Evolutionary conservation across 2,113 vertebrate genomes (phyloP), one percentile per base, ranked within the genome.

Genomic region (Prolemur simus): DNA sequence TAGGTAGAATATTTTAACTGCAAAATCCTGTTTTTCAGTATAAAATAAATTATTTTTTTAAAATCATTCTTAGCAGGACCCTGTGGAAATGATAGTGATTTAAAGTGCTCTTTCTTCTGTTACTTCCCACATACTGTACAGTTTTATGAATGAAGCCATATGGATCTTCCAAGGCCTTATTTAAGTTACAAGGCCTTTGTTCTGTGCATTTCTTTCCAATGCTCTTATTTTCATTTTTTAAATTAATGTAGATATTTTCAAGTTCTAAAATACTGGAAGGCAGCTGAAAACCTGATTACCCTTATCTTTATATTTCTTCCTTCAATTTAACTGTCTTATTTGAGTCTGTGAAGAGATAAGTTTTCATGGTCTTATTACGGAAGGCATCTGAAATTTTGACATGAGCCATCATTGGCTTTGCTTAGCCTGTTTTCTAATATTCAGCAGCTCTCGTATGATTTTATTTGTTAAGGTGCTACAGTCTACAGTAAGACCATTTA

Each of bases 1-100:
- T 90, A 47, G 47, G n/a, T 73, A 64, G 81, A 54, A 39, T 78
- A 56, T 64, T 78, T 80, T 96, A 93, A n/a, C 17, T 73, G 54
- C 63, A 93, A 47, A 90, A 47, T 93, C 54, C 64, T 93, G 71
- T 32, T 81, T 88, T 71, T 69, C 29, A 8, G 45, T 87, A 78
- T 88, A 95, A 95, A 91, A 37, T 56, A 23, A 81, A 52, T 68
- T 93, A 37, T 82, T 91, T 84, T 71, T 88, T 80, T 58, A 73
- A 87, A 84, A 84, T 84, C 20, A 56, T 78, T 91, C 27, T 80
- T 78, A 66, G 47, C 34, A 76, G 27, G 39, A 82, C 25, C 58
- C 37, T 94, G 34, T 63, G n/a, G 32, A 47, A 74, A 83, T 45
- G 20, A 73, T 73, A 81, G 8, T 94, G 18, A 93, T 54, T 91